Base-by-base conservation (phyloP, 2,888 invertebrate genomes). In the Xestobium rufovillosum region DNA sequence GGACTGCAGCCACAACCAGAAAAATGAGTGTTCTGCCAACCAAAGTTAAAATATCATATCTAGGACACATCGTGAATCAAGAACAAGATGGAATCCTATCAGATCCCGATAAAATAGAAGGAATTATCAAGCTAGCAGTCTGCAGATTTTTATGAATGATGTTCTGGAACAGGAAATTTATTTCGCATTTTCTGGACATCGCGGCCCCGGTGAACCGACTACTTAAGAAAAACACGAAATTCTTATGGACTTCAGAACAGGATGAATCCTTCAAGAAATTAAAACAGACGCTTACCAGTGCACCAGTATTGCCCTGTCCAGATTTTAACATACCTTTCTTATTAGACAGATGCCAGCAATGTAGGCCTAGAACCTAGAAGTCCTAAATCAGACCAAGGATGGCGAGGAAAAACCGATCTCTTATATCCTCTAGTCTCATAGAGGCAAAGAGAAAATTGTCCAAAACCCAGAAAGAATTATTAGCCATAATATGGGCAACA, bases 401-500 rank as follows among this genome's bases (percentile, higher is more conserved):
- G 43, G 38, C 1, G 17, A 33, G 2, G 47, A 49, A 4, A 36
- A 40, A 4, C 38, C 48, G 3, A 45, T 52, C 8, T 42, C 42
- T 2, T 49, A 48, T 33, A 8, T 50, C 47, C 19, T 11, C 44
- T 13, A 31, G 39, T 4, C 26, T 47, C 11, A 14, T 25, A 8
- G 11, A 14, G 3, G 26, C 34, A 6, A 38, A 50, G 35, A 27
- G 19, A 17, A 44, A 42, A 6, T 46, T 47, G 25, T 43, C 45
- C 2, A 45, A 46, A 3, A 49, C 48, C 10, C 50, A 57, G 34
- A 46, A 50, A 31, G 49, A 55, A 31, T 48, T 48, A 31, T 26
- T 52, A 26, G 52, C 54, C 2, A 42, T 56, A 1, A 45, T 54
- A 2, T 53, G 44, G 38, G 49, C 42, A 8, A 42, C 53, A 3